phyloP scores from a whole-genome alignment of 1,140 invertebrate genomes.

The Neodiprion virginianus region DNA sequence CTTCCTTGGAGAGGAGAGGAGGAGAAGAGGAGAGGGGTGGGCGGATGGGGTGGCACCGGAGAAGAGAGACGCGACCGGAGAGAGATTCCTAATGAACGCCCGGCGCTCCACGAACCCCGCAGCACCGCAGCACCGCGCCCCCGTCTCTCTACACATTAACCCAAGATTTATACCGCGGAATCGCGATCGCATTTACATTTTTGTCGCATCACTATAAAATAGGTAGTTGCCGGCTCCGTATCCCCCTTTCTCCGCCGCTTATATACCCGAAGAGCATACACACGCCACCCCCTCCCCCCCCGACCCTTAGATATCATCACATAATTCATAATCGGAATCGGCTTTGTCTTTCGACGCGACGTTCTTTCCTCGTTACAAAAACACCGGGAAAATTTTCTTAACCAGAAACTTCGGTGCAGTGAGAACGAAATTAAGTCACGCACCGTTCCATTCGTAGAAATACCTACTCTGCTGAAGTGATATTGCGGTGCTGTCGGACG shows the following conservation, averaged over 20 bases:
- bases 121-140: constrained; percentile 9
- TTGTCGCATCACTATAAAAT: constrained; percentile 61
- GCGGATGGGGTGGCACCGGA: constrained; percentile 28
- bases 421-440: not conserved
- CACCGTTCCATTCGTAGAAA: too few relatives aligned
- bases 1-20: constrained; percentile 35
- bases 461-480: too few relatives aligned
- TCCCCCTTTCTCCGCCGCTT: constrained; percentile 11
- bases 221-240: constrained; percentile 18
- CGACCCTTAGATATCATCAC: constrained; percentile 21
- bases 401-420: not conserved
- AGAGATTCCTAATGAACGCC: constrained; percentile 53
- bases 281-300: constrained; percentile 22
- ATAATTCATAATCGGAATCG: constrained; percentile 50
- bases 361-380: not conserved
- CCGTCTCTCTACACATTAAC: constrained; percentile 54
- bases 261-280: constrained; percentile 33
- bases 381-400: too few relatives aligned
- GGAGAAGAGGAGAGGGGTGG: constrained; percentile 17
- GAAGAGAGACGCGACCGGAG: constrained; percentile 17
- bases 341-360: constrained; percentile 43
- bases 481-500: too few relatives aligned
- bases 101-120: constrained; percentile 31
- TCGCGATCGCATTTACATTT: constrained; percentile 61
- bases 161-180: constrained; percentile 58